Evolutionary conservation across 2,797 vertebrate genomes (phyloP).

Genomic region (Mallotus villosus): DNA sequence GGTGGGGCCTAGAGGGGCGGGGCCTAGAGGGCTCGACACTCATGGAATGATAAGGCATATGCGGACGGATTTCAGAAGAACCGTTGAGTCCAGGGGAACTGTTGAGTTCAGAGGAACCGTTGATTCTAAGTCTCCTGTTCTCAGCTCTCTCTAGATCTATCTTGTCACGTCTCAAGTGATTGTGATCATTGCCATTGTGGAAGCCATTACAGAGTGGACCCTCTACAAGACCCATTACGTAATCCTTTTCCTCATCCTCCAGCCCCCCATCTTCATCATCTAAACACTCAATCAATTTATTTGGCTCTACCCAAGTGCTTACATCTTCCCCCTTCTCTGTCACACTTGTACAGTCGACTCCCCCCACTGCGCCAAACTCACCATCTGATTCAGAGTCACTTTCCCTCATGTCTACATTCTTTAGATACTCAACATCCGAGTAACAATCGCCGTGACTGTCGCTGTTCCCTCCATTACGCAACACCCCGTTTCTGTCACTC

Average conservation of each 20-base stretch:
- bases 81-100: conserved; percentile 33
- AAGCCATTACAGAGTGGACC: conserved; percentile 76
- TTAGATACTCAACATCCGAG: conserved; percentile 58
- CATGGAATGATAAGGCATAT: conserved; percentile 73
- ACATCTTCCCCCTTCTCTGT: conserved; percentile 51
- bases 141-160: conserved; percentile 54
- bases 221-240: conserved; percentile 18
- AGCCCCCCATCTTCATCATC: conserved; percentile 75
- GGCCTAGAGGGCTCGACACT: conserved; percentile 68
- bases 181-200: conserved; percentile 59
- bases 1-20: conserved; percentile 55
- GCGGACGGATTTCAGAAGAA: conserved; percentile 56
- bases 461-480: conserved; percentile 65
- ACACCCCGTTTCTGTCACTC: conserved; percentile 71
- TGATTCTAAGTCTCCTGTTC: conserved; percentile 45
- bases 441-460: conserved; percentile 43
- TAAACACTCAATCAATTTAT: conserved; percentile 80
- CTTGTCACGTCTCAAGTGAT: conserved; percentile 64
- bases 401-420: conserved; percentile 74
- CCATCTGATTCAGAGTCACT: conserved; percentile 78
- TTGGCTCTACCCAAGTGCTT: conserved; percentile 75
- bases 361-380: conserved; percentile 88
- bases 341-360: conserved; percentile 70
- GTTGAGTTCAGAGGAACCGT: conserved; percentile 32
- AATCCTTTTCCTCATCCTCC: conserved; percentile 68